Conservation (phyloP, 2,113 vertebrate genomes). For the Corythaeola cristata region DNA sequence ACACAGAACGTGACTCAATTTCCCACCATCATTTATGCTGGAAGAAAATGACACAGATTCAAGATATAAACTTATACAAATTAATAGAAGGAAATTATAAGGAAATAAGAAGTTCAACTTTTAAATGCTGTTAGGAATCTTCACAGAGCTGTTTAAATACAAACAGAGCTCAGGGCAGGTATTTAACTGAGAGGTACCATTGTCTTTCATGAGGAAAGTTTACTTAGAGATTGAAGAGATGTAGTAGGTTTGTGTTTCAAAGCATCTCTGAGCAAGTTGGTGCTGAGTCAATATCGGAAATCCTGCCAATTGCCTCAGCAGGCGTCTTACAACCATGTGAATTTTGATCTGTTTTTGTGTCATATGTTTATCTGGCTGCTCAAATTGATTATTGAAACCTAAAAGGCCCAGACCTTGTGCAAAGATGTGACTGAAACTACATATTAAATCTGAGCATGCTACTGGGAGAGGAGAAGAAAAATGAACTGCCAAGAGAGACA, state of each 20-base stretch:
- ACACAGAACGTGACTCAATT: background rate
- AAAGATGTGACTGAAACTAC: background rate
- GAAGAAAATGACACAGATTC: background rate
- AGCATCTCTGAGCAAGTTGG: background rate
- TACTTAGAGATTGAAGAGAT: background rate
- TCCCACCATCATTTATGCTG: background rate
- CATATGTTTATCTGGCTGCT: background rate
- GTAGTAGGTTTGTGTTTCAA: background rate
- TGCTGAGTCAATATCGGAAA: background rate
- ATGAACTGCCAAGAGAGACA: background rate
- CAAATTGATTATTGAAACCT: background rate
- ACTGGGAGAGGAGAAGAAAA: background rate
- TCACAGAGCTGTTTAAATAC: background rate
- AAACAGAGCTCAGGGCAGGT: background rate
- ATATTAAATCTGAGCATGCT: background rate
- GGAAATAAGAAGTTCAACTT: background rate
- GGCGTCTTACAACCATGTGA: background rate
- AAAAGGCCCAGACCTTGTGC: background rate
- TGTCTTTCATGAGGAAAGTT: background rate
- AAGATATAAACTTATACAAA: background rate
- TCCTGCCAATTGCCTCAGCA: background rate
- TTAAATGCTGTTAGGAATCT: background rate
- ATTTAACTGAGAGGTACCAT: background rate
- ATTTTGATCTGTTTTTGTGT: background rate
- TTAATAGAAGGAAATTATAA: background rate